These are phyloP conservation scores for Ovis canadensis DNA, from an alignment of 2,113 vertebrate genomes.

Conservation along the genomic window DNA sequence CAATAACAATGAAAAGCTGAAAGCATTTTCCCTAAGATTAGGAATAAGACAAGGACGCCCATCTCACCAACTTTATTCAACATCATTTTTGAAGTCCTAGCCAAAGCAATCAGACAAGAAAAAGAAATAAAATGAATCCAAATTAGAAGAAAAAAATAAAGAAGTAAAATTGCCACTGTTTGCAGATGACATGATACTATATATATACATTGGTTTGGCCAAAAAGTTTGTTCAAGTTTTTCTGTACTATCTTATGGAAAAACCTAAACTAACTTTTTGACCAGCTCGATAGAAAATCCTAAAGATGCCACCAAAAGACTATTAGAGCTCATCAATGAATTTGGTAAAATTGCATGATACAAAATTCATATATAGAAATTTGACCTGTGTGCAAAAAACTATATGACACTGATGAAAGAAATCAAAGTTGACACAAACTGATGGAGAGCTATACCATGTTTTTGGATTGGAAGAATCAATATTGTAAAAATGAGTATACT, in stretches of 20 bases:
- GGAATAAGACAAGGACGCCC: not conserved
- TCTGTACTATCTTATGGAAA: not conserved
- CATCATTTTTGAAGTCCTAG: not conserved
- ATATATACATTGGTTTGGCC: not conserved
- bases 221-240: not conserved
- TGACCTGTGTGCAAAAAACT: not conserved
- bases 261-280: not conserved
- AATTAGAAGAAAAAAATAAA: not conserved
- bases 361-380: not conserved
- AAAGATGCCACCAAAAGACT: not conserved
- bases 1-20: not conserved
- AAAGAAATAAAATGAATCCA: not conserved
- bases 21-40: not conserved
- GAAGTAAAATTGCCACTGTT: not conserved
- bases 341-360: not conserved
- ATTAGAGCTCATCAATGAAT: not conserved
- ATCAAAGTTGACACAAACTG: not conserved
- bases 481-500: not conserved
- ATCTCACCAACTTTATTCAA: not conserved
- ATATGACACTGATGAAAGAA: not conserved
- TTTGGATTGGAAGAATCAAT: not conserved
- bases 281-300: not conserved
- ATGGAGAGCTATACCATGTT: not conserved
- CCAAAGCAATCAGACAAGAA: not conserved
- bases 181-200: not conserved